Percentiles rank a stretch among this genome's conserved stretches.
Conservation (phyloP, 2,797 vertebrate genomes). For the Danio aesculapii region DNA sequence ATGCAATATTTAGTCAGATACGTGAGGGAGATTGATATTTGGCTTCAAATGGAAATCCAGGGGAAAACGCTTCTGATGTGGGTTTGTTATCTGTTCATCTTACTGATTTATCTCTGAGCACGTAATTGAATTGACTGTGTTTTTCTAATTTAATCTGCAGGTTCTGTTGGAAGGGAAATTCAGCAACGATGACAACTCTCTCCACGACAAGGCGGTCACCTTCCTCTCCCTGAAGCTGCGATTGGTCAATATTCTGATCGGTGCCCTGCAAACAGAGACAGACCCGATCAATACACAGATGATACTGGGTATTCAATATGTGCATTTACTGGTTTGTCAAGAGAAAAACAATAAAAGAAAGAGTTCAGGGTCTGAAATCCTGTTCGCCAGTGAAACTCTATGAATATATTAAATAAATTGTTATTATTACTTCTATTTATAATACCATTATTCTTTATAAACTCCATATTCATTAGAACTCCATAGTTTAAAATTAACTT, state of each 20-base stretch:
- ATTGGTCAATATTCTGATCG: constrained; percentile 90
- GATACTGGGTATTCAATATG: constrained; percentile 82
- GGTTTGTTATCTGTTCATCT: too few relatives aligned
- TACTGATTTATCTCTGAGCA: neutral
- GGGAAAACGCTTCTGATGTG: neutral
- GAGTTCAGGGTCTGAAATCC: neutral
- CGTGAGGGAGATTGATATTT: too few relatives aligned
- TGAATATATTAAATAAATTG: too few relatives aligned
- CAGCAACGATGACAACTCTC: constrained; percentile 86
- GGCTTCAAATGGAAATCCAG: too few relatives aligned
- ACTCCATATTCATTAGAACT: too few relatives aligned
- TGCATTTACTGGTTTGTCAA: constrained; percentile 11
- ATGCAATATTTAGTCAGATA: too few relatives aligned
- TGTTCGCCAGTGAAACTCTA: neutral
- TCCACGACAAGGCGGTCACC: constrained; percentile 86
- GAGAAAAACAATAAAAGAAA: constrained; percentile 4
- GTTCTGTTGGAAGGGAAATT: constrained; percentile 90
- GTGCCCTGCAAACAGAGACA: constrained; percentile 90
- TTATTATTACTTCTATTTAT: too few relatives aligned
- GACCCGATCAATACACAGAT: constrained; percentile 92
- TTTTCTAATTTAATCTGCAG: constrained; percentile 68
- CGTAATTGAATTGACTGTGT: neutral
- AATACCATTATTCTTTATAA: too few relatives aligned
- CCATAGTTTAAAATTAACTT: too few relatives aligned
- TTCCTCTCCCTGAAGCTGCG: constrained; percentile 90